These are phyloP conservation scores for Drosophila lutescens DNA, from an alignment of 2,888 invertebrate genomes.

Conservation along the genomic window DNA sequence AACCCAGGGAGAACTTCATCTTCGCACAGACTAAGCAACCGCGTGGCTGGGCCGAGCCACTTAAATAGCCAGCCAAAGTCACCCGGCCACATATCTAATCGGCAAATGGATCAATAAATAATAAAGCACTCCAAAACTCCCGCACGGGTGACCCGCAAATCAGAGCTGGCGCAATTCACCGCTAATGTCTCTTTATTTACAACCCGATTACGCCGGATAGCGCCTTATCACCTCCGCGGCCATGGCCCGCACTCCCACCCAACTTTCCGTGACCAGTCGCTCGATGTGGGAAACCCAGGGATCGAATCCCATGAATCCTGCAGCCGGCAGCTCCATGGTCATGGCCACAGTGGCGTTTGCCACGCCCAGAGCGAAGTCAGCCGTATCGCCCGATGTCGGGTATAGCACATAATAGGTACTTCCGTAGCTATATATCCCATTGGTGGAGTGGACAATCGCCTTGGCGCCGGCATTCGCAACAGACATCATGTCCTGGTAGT, in stretches of 20 bases:
- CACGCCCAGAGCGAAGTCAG: conserved; percentile 87
- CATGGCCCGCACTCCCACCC: conserved; percentile 83
- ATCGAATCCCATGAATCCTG: conserved; percentile 85
- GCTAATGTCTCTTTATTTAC: conserved; percentile 51
- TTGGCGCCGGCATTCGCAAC: conserved; percentile 80
- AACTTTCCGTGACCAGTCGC: conserved; percentile 85
- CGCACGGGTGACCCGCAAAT: conserved; percentile 17
- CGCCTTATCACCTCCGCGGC: conserved; percentile 67
- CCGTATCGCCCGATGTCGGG: conserved; percentile 86
- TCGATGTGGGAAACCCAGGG: conserved; percentile 80
- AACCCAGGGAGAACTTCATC: conserved; percentile 52
- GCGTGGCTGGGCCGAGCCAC: conserved; percentile 18
- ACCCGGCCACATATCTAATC: conserved; percentile 52
- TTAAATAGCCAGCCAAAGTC: conserved; percentile 53
- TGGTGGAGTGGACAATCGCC: conserved; percentile 78
- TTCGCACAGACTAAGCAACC: conserved; percentile 26
- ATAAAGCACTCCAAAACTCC: conserved; percentile 9
- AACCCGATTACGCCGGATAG: conserved; percentile 39
- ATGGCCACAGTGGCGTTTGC: conserved; percentile 63
- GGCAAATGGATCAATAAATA: conserved; percentile 43
- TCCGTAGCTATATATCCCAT: conserved; percentile 83
- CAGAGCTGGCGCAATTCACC: conserved; percentile 17
- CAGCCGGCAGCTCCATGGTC: conserved; percentile 88
- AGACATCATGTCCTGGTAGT: conserved; percentile 82
- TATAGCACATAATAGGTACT: conserved; percentile 84